These are phyloP conservation scores for Calameuta idolon DNA, from an alignment of 2,888 invertebrate species.

Conservation along the genomic window DNA sequence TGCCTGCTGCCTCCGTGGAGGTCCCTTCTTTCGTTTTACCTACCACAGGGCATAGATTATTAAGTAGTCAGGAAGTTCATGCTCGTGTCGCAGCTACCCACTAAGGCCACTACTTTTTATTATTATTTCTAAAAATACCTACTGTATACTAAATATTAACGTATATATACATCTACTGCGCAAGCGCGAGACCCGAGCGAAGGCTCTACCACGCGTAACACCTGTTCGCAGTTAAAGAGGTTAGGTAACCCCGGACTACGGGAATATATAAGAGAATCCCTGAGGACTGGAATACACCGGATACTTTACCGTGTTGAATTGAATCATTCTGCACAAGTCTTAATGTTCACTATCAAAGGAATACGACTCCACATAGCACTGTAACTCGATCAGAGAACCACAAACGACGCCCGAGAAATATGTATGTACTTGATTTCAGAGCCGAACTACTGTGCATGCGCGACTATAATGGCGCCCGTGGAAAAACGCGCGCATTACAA, in stretches of 20 bases:
- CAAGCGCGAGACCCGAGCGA: neutral
- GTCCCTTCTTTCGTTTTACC: conserved; percentile 75
- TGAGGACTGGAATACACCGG: neutral
- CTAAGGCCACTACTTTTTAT: conserved; percentile 24
- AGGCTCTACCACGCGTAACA: neutral
- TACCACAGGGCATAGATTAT: conserved; percentile 65
- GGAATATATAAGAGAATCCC: neutral
- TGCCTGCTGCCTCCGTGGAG: conserved; percentile 67
- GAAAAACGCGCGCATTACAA: neutral
- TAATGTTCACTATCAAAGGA: neutral
- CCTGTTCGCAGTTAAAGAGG: neutral
- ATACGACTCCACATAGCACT: neutral
- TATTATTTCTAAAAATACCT: neutral
- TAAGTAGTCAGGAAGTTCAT: conserved; percentile 66
- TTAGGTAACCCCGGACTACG: neutral
- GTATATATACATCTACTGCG: neutral
- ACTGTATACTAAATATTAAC: neutral
- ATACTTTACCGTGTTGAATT: neutral
- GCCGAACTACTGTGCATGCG: neutral
- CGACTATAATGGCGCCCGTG: neutral
- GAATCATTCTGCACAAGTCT: neutral
- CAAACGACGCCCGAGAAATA: neutral
- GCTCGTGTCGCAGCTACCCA: conserved; percentile 48
- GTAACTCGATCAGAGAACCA: neutral
- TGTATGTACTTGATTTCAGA: neutral